Conservation (phyloP, 2,888 invertebrate genomes). For the Philereme transversata region DNA sequence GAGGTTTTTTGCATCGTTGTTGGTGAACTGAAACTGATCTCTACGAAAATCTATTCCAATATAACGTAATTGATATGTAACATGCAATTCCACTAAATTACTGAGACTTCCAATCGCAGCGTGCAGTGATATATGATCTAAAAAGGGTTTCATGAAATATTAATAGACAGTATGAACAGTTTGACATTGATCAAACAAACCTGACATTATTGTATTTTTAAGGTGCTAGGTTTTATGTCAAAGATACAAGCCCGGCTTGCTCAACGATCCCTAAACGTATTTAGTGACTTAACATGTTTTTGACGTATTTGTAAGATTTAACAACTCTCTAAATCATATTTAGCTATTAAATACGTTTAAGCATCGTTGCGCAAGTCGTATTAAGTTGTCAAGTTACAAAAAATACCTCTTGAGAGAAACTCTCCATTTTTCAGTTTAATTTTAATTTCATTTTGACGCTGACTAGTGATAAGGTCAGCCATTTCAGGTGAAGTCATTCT, state of each 20-base stretch:
- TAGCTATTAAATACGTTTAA: too few species aligned
- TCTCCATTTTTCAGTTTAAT: slow-evolving; percentile 48
- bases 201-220: too few species aligned
- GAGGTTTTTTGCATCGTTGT: slow-evolving; percentile 74
- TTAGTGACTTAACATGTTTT: too few species aligned
- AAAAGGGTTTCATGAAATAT: background rate
- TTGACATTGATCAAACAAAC: too few species aligned
- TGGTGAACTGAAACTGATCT: slow-evolving; percentile 80
- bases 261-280: too few species aligned
- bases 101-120: slow-evolving; percentile 74
- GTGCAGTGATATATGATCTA: slow-evolving; percentile 79
- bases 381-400: background rate
- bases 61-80: slow-evolving; percentile 68
- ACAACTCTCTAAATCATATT: too few species aligned
- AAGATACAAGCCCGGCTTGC: too few species aligned
- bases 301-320: too few species aligned
- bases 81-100: slow-evolving; percentile 70
- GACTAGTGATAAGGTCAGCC: slow-evolving; percentile 70
- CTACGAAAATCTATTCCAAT: slow-evolving; percentile 69
- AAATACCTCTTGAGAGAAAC: slow-evolving; percentile 60
- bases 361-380: too few species aligned
- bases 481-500: slow-evolving; percentile 76
- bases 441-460: slow-evolving; percentile 53
- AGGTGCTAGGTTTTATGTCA: too few species aligned
- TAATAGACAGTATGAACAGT: too few species aligned